These are phyloP conservation scores for Drosophila suzukii DNA, from an alignment of 1,140 invertebrate genomes.

Conservation along the genomic window DNA sequence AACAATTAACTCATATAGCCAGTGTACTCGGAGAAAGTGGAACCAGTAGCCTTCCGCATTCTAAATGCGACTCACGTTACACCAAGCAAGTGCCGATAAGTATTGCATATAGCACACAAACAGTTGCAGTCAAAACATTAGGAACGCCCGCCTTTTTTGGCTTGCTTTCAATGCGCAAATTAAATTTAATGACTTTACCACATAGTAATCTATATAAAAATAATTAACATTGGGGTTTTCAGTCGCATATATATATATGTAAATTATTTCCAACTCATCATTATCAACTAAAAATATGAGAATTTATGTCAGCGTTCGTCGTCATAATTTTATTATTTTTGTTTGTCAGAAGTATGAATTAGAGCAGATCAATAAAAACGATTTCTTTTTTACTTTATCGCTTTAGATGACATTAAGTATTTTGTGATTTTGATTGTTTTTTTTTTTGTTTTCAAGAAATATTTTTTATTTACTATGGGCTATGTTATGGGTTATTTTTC, in stretches of 20 bases:
- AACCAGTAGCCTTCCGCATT: conserved; percentile 33
- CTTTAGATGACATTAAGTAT: background rate
- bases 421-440: background rate
- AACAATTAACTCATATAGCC: conserved; percentile 38
- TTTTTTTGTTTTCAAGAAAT: background rate
- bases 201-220: background rate
- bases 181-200: background rate
- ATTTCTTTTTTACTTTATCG: background rate
- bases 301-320: background rate
- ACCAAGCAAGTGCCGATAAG: conserved; percentile 18
- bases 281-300: background rate
- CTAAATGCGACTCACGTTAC: conserved; percentile 43
- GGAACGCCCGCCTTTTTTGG: background rate
- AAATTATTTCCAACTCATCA: background rate
- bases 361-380: background rate
- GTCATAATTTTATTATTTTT: background rate
- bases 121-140: conserved; percentile 11
- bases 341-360: background rate
- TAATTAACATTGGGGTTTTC: background rate
- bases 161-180: background rate
- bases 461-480: too few relatives aligned
- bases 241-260: background rate
- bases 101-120: conserved; percentile 3
- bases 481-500: too few relatives aligned
- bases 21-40: conserved; percentile 37